Conservation (phyloP, 2,888 invertebrate species). For the Trachelus iudaicus region DNA sequence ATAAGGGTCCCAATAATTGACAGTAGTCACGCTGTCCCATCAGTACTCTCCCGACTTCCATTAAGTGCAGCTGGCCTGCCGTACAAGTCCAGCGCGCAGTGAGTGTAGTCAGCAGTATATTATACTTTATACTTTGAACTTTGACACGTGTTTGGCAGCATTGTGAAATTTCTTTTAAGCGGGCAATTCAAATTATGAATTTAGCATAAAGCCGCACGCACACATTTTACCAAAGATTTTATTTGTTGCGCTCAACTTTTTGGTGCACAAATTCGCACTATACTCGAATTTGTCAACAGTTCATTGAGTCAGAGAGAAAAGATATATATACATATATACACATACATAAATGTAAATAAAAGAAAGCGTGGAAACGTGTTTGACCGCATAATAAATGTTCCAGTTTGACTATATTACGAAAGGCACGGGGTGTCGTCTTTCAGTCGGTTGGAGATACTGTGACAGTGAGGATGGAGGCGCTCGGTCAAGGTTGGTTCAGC, state of each 20-base stretch:
- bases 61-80: not conserved
- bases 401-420: not conserved
- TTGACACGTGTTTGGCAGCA: not conserved
- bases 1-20: conserved; percentile 25
- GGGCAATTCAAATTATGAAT: not conserved
- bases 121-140: not conserved
- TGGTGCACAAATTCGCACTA: too few relatives aligned
- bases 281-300: not conserved
- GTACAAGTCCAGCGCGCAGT: not conserved
- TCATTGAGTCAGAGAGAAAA: not conserved
- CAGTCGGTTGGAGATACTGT: conserved; percentile 22
- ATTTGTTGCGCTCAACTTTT: not conserved
- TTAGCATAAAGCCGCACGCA: not conserved
- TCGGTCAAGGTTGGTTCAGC: conserved; percentile 91
- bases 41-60: not conserved
- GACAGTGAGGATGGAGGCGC: conserved; percentile 71
- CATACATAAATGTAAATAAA: not conserved
- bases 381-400: conserved; percentile 33
- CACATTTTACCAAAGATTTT: not conserved
- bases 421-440: conserved; percentile 20
- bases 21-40: not conserved
- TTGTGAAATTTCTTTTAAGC: not conserved
- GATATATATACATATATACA: not conserved
- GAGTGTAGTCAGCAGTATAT: not conserved
- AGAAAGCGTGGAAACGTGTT: conserved; percentile 31